Evolutionary conservation across 2,113 vertebrate species (phyloP), one percentile per base, ranked within the genome.

Genomic region (Cephalopterus ornatus): DNA sequence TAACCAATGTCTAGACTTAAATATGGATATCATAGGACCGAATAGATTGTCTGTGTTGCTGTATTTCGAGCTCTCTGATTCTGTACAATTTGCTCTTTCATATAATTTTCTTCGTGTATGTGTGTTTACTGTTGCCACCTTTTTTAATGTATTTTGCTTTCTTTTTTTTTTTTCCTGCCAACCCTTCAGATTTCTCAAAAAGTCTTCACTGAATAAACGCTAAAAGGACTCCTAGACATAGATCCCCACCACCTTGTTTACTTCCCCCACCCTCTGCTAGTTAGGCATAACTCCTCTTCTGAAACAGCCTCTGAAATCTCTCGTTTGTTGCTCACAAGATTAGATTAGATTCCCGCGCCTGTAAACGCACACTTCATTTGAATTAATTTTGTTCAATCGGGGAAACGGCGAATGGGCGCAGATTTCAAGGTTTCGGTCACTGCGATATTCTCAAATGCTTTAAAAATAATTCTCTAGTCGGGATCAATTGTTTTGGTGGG

Each of bases 1-100:
- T 79, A 72, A 91, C 89, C 62, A 49, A 74, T 93, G 94, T 98
- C 96, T 97, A 96, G 97, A 97, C 96, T 89, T 78, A 18, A 58
- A 94, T 53, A 79, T 39, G 77, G 82, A 68, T 44, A 91, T 56
- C 5, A 1, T 73, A 79, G 46, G 37, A 80, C 56, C 3, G 22
- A 70, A 63, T 37, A 90, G 85, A 74, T 80, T 58, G 70, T 14
- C 83, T 41, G 68, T 5, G 24, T 32, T 41, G 76, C 28, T 93
- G 42, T 20, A 44, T 89, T 95, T 89, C 9, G 26, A 63, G 32
- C 13, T 80, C 42, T 42, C 23, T 24, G 32, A 15, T 84, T 71
- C 56, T 41, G 42, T 67, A 47, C 17, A 39, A 26, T 84, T 50
- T n/a, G 9, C 47, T 56, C 8, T 0, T 88, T 83, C 35, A 53